These are phyloP conservation scores for Lycorma delicatula DNA, from an alignment of 1,140 invertebrate species.

Conservation along the genomic window DNA sequence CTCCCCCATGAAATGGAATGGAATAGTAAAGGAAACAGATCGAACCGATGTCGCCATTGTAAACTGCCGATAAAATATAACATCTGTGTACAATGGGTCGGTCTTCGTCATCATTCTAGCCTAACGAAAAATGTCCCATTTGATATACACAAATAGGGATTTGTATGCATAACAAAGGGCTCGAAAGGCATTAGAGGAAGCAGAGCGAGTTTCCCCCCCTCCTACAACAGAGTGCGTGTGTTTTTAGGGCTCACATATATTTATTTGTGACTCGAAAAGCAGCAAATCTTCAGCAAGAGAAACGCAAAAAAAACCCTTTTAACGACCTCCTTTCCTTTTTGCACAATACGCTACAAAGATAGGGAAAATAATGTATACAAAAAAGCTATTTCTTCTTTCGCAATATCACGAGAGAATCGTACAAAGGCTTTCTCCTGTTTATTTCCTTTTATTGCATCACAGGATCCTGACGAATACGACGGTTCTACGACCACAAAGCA, in stretches of 20 bases:
- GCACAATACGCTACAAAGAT: slow-evolving; percentile 11
- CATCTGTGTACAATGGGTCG: slow-evolving; percentile 11
- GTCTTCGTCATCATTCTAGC: slow-evolving; percentile 4
- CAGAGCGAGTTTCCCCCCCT: background rate
- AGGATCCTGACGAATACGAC: too few relatives aligned
- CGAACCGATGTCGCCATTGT: slow-evolving; percentile 7
- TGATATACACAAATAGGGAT: slow-evolving; percentile 23
- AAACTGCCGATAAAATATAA: slow-evolving; percentile 26
- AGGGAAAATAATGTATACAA: slow-evolving; percentile 17
- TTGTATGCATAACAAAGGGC: slow-evolving; percentile 17
- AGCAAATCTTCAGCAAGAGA: background rate
- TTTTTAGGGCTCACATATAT: background rate
- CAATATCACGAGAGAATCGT: too few relatives aligned
- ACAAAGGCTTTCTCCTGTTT: too few relatives aligned
- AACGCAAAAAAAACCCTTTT: slow-evolving; percentile 19
- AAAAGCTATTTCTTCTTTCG: slow-evolving; percentile 13
- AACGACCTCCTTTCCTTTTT: slow-evolving; percentile 10
- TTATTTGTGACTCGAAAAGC: slow-evolving; percentile 3
- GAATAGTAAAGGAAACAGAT: too few relatives aligned
- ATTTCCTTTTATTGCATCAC: too few relatives aligned
- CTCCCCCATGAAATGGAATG: slow-evolving; percentile 6
- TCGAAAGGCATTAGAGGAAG: slow-evolving; percentile 16
- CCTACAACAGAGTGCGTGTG: background rate
- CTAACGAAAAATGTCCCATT: slow-evolving; percentile 19
- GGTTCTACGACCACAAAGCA: too few relatives aligned